These are phyloP conservation scores for Flexamia atlantica DNA, from an alignment of 2,888 invertebrate genomes.

Conservation along the genomic window DNA sequence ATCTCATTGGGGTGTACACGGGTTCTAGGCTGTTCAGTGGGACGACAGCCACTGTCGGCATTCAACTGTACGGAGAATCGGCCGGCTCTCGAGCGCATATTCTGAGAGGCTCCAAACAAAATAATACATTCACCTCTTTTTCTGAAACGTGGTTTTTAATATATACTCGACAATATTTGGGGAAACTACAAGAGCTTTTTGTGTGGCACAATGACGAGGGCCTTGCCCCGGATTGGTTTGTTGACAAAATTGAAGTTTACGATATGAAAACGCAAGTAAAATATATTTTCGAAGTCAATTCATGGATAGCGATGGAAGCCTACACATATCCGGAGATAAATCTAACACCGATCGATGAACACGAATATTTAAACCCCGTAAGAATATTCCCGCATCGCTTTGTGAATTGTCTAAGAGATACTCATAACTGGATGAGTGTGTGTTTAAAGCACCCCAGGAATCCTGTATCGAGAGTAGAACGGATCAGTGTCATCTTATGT, in stretches of 20 bases:
- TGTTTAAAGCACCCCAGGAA: no score
- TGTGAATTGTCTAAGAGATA: neutral
- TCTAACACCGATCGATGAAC: neutral
- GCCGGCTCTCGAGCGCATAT: neutral
- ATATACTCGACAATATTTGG: neutral
- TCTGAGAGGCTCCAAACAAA: neutral
- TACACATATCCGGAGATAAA: neutral
- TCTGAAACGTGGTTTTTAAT: conserved; percentile 4
- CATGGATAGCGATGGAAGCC: neutral
- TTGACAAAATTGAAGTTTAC: neutral
- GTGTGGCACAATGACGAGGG: neutral
- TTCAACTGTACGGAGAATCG: neutral
- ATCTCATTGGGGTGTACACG: neutral
- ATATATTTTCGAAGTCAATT: neutral
- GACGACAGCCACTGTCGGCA: neutral
- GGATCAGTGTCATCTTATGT: neutral
- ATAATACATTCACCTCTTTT: neutral
- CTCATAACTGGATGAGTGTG: neutral
- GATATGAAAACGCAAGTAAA: neutral
- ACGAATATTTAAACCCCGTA: neutral
- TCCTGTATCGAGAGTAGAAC: no score
- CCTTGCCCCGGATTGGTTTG: neutral
- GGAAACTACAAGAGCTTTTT: neutral
- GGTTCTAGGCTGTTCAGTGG: neutral
- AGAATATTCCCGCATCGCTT: neutral